Conservation (phyloP, 2,113 vertebrate genomes). For the Antechinus flavipes region DNA sequence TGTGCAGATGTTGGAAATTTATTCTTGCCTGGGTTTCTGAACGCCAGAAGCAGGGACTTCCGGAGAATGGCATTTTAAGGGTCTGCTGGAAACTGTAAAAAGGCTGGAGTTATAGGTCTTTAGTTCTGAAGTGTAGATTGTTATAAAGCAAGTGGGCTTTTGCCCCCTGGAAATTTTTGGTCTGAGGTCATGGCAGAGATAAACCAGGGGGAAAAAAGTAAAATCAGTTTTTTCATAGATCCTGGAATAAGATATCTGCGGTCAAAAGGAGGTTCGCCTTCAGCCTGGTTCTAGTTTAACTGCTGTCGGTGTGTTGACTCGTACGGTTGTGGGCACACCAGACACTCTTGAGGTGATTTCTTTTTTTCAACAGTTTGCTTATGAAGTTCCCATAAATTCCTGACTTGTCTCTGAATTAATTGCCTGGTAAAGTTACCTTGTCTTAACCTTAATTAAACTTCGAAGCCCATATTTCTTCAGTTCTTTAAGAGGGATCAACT, state of each 20-base stretch:
- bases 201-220: conserved; percentile 35
- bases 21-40: conserved; percentile 44
- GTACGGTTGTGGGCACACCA: conserved; percentile 7
- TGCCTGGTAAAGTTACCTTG: conserved; percentile 28
- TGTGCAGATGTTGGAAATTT: conserved; percentile 61
- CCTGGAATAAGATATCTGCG: background rate
- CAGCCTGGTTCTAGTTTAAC: conserved; percentile 18
- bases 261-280: background rate
- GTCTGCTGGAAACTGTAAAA: conserved; percentile 60
- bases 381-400: conserved; percentile 44
- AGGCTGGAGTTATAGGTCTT: conserved; percentile 34
- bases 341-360: conserved; percentile 5
- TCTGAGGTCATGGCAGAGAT: conserved; percentile 28
- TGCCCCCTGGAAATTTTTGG: background rate
- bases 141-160: conserved; percentile 13
- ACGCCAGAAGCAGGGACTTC: conserved; percentile 64
- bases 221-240: conserved; percentile 24
- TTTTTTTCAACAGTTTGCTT: conserved; percentile 36
- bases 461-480: conserved; percentile 24
- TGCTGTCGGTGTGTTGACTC: conserved; percentile 19
- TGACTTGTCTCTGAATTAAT: conserved; percentile 34
- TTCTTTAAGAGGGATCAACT: background rate
- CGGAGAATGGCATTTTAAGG: conserved; percentile 58
- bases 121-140: conserved; percentile 23
- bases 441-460: conserved; percentile 42